Conservation (phyloP, 2,888 invertebrate genomes). For the Taenaris catops region DNA sequence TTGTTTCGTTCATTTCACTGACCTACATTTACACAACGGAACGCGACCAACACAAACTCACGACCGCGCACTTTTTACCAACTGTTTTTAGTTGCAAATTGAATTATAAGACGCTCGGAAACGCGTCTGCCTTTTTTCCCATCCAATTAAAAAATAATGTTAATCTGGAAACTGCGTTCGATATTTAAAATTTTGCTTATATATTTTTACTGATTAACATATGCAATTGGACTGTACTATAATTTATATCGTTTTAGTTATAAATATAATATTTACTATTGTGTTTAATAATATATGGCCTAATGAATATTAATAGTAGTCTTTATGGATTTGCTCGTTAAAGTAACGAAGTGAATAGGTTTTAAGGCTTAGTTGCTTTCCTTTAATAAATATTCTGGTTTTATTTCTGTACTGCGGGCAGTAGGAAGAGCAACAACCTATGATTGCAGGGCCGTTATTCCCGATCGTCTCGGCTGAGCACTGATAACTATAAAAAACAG, state of each 20-base stretch:
- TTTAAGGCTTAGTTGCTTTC: constrained; percentile 33
- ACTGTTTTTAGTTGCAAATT: constrained; percentile 19
- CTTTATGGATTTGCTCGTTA: constrained; percentile 5
- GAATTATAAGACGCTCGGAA: constrained; percentile 13
- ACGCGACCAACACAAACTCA: constrained; percentile 25
- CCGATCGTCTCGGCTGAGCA: constrained; percentile 58
- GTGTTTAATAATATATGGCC: too few species aligned
- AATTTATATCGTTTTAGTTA: too few species aligned
- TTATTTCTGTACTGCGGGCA: constrained; percentile 51
- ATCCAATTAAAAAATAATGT: too few species aligned
- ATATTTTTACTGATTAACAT: too few species aligned
- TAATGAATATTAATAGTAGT: background rate
- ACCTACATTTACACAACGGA: constrained; percentile 58
- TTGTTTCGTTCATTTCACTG: constrained; percentile 75
- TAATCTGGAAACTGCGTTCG: too few species aligned
- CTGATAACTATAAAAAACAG: constrained; percentile 46
- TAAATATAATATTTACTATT: too few species aligned
- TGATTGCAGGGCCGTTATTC: constrained; percentile 78
- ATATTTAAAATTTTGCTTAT: too few species aligned
- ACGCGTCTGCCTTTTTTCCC: too few species aligned
- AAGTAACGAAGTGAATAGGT: constrained; percentile 13
- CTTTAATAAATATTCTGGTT: constrained; percentile 44
- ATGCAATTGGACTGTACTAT: too few species aligned
- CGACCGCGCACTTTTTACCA: constrained; percentile 22
- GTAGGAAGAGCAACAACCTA: constrained; percentile 78